These are phyloP conservation scores for Hedya salicella DNA, from an alignment of 2,888 invertebrate species.

Conservation along the genomic window DNA sequence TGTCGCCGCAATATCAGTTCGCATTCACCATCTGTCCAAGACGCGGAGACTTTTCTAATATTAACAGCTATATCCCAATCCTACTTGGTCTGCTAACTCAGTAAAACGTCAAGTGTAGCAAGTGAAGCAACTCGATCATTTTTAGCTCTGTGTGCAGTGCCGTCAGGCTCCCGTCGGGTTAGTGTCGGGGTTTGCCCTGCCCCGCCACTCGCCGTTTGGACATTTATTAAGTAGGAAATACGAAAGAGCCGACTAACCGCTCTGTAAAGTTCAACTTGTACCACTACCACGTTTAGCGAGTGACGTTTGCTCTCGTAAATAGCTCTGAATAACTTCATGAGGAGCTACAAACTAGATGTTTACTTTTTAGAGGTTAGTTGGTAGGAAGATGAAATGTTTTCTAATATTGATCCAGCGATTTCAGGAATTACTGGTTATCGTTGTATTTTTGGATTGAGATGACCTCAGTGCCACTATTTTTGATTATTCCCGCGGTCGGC, in stretches of 20 bases:
- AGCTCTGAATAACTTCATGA: conserved; percentile 13
- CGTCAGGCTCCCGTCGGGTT: conserved; percentile 72
- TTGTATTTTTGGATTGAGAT: not conserved
- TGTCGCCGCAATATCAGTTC: conserved; percentile 23
- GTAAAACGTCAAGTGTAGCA: conserved; percentile 52
- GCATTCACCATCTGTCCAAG: conserved; percentile 24
- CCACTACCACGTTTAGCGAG: conserved; percentile 53
- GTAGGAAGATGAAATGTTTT: not conserved
- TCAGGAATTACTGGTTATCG: not conserved
- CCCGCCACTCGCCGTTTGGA: conserved; percentile 56
- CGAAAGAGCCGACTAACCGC: conserved; percentile 55
- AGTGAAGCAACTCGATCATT: conserved; percentile 61
- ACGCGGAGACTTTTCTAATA: conserved; percentile 34
- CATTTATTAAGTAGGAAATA: conserved; percentile 75
- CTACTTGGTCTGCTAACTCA: conserved; percentile 49
- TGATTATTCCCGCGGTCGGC: conserved; percentile 21
- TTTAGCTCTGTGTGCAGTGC: conserved; percentile 60
- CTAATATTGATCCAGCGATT: not conserved
- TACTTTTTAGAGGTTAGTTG: conserved; percentile 8
- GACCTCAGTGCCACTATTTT: not conserved
- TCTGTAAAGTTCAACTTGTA: conserved; percentile 52
- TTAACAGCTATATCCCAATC: conserved; percentile 43
- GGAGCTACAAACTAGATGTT: not conserved
- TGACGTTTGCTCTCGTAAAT: conserved; percentile 48
- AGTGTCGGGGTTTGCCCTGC: conserved; percentile 62